These are phyloP conservation scores for Lota lota DNA, from an alignment of 2,113 vertebrate genomes.

Conservation along the genomic window DNA sequence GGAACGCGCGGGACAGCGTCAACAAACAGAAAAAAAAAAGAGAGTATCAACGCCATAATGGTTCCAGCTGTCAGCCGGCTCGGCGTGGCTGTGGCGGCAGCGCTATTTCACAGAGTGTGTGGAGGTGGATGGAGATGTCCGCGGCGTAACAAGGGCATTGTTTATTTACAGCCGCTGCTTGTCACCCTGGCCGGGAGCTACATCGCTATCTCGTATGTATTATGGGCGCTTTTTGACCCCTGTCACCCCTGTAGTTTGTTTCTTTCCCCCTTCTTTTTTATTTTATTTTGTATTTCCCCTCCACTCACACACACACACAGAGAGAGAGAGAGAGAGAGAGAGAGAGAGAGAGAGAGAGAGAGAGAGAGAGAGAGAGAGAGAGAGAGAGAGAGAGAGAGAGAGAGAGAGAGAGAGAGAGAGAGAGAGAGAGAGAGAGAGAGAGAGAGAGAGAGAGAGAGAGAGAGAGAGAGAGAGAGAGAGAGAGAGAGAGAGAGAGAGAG, in stretches of 20 bases:
- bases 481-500: too few relatives aligned
- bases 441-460: too few relatives aligned
- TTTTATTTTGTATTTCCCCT: neutral
- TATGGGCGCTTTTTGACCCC: neutral
- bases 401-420: too few relatives aligned
- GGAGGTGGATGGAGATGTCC: neutral
- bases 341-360: too few relatives aligned
- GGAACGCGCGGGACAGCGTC: constrained; percentile 12
- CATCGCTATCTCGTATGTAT: neutral
- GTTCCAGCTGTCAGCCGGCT: too few relatives aligned
- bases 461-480: too few relatives aligned
- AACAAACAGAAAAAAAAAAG: neutral
- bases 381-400: too few relatives aligned
- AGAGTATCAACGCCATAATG: too few relatives aligned
- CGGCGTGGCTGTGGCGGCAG: neutral
- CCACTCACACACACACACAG: too few relatives aligned
- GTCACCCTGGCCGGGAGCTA: neutral
- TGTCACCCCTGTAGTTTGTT: neutral
- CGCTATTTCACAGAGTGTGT: neutral
- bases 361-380: too few relatives aligned
- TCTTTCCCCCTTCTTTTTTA: neutral
- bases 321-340: neutral
- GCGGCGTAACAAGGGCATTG: neutral
- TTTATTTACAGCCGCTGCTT: neutral
- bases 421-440: too few relatives aligned